Evolutionary conservation across 2,113 vertebrate species (phyloP).

Genomic region (Chauna torquata): DNA sequence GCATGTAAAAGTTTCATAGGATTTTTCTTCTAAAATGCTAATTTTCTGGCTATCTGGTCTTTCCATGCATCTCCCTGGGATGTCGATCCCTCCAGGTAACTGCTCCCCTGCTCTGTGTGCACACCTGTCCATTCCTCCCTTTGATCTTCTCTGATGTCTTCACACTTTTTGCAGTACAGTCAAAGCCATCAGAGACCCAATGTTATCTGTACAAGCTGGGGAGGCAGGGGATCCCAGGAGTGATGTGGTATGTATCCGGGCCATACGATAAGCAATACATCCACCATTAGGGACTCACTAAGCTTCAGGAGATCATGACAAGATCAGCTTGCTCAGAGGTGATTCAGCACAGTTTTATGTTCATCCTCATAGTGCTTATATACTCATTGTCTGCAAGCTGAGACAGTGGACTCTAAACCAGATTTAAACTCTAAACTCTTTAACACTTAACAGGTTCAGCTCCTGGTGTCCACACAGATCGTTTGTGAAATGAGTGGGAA

Average conservation of each 20-base stretch:
- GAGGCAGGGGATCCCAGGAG: neutral
- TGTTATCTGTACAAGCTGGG: fast-evolving
- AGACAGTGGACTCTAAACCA: neutral
- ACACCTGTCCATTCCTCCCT: neutral
- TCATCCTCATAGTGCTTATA: neutral
- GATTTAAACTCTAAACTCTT: neutral
- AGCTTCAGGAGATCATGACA: neutral
- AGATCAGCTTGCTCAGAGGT: neutral
- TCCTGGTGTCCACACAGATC: neutral
- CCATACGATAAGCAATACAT: neutral
- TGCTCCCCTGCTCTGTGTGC: neutral
- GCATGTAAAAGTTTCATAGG: neutral
- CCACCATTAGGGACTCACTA: neutral
- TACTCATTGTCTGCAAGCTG: neutral
- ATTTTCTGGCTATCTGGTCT: neutral
- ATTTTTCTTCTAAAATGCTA: neutral
- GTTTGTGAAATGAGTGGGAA: neutral
- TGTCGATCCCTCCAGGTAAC: fast-evolving
- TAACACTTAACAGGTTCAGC: neutral
- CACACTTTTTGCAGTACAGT: neutral
- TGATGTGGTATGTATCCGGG: neutral
- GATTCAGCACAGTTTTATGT: neutral
- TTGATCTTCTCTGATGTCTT: neutral
- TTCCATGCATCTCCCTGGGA: neutral
- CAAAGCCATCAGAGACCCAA: neutral